Evolutionary conservation across 2,888 invertebrate genomes (phyloP), one percentile per base, ranked within the genome.

Genomic region (Neoascia interrupta): DNA sequence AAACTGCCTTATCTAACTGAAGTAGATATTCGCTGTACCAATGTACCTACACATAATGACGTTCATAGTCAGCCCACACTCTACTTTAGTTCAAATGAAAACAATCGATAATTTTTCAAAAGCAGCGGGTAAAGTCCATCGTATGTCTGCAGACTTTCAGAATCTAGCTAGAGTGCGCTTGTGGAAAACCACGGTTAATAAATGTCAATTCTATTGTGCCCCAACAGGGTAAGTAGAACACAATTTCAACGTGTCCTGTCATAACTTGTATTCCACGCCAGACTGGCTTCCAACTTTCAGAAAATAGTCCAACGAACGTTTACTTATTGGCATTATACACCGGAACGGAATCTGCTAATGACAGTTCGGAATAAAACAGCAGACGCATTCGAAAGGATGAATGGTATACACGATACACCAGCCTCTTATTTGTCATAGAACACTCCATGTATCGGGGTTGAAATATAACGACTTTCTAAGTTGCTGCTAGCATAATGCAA

Each of bases 401-500:
- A 53, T 11, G 18, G 10, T 21, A 39, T 28, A 23, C 6, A 1
- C 11, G 4, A 18, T 28, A 13, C 13, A 1, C 11, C 10, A n/a
- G n/a, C n/a, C n/a, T n/a, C n/a, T n/a, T n/a, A n/a, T n/a, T n/a
- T n/a, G n/a, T n/a, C n/a, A n/a, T n/a, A 16, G 18, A 28, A 72
- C 39, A 63, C 51, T 36, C 15, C 64, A 54, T 41, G 61, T 75
- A 75, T 43, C 13, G 39, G 70, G 70, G 53, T 70, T 51, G 61
- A 53, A 53, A 53, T n/a, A 45, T 23, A 36, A 49, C n/a, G 45
- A 66, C 66, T 36, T 28, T 15, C 31, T 11, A 54, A 16, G 26
- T 73, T 58, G 58, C 68, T 74, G 74, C 68, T 60, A 75, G 69
- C 63, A 68, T 69, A 75, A 75, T 75, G 74, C 61, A 75, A 61